Conservation (phyloP, 92 coral and sea anemone species). For the Bergia puertoricense region DNA sequence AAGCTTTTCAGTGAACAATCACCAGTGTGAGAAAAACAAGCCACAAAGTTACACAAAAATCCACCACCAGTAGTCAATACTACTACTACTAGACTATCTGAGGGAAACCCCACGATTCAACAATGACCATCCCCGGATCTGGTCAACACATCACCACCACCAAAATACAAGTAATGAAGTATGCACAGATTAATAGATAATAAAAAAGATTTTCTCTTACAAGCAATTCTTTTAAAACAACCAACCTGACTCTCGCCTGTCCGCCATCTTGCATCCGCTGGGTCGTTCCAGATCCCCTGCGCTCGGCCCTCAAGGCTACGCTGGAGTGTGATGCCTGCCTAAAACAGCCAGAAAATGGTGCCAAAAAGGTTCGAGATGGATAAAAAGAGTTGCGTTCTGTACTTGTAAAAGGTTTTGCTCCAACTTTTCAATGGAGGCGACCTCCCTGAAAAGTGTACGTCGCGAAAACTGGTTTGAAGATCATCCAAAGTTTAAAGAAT, state of each 20-base stretch:
- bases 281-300: conserved; percentile 8
- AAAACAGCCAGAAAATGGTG: neutral
- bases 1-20: no score
- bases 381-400: no score
- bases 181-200: no score
- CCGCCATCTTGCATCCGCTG: conserved; percentile 75
- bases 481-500: conserved; percentile 84
- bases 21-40: no score
- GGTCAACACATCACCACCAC: no score
- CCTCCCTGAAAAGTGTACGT: conserved; percentile 24
- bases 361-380: neutral
- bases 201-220: no score
- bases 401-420: conserved; percentile 3
- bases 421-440: neutral
- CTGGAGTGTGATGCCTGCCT: conserved; percentile 52
- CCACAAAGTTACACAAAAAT: no score
- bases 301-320: neutral
- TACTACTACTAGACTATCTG: no score
- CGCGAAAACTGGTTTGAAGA: conserved; percentile 90
- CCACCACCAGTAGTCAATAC: no score
- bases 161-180: no score
- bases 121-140: no score
- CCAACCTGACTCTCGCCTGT: conserved; percentile 82
- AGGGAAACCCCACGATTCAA: no score
- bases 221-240: neutral